Evolutionary conservation across 2,888 invertebrate genomes (phyloP), one percentile per base, ranked within the genome.

Genomic region (Heliconius ethilla): DNA sequence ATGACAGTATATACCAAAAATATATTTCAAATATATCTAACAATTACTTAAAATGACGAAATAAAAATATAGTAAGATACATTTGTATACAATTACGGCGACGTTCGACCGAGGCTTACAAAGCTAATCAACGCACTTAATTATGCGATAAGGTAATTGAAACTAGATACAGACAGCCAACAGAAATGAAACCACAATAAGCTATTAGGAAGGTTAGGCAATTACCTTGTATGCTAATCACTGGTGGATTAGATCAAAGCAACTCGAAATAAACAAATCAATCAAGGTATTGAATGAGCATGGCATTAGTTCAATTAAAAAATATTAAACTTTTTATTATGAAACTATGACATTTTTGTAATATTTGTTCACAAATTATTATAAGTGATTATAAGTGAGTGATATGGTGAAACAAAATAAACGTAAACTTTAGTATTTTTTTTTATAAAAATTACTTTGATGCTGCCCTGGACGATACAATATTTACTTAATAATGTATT

Each of bases 41-140:
- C 27, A 15, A 63, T 27, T 13, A 63, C 27, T 63, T 9, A 29
- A 37, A 51, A 66, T 37, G 22, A 72, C 22, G 7, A n/a, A 37
- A 65, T 22, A 40, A 66, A 67, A 72, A 70, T n/a, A 29, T 51
- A 77, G 18, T 45, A 66, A 76, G 75, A 66, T 63, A 67, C 78
- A 82, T 82, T 83, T 78, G 73, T 72, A 76, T 80, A 83, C 83
- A 84, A 86, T 87, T 84, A 85, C 83, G 82, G 82, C 81, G 83
- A 84, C 82, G 85, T 84, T 81, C 82, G 85, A 85, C 82, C 85
- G 75, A 74, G 51, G 84, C 83, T 84, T 84, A 85, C 85, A 85
- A 84, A 82, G 82, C 81, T 84, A 84, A 86, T 87, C 83, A 82
- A 80, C 80, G 79, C 79, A 75, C 77, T 80, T 82, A 84, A 84